Evolutionary conservation across 2,888 invertebrate species (phyloP).

Genomic region (Cheilosia vernalis): DNA sequence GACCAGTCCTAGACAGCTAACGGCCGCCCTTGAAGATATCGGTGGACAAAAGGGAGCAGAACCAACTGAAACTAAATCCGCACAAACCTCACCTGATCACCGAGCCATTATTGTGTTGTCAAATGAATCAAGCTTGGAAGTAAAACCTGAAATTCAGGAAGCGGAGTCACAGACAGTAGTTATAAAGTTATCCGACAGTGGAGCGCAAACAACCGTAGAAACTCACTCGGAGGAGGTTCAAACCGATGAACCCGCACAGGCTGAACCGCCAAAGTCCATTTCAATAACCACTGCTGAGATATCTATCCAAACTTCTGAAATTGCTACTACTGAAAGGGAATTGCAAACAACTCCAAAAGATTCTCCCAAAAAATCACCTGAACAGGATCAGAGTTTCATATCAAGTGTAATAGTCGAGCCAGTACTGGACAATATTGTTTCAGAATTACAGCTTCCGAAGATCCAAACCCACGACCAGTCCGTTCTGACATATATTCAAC

Average conservation of each 20-base stretch:
- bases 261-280: not conserved
- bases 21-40: conserved; percentile 6
- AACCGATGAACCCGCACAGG: conserved; percentile 72
- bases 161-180: conserved; percentile 81
- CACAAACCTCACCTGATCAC: conserved; percentile 84
- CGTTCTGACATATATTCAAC: conserved; percentile 79
- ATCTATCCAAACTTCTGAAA: conserved; percentile 79
- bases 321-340: conserved; percentile 80
- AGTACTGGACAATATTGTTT: conserved; percentile 81
- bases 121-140: conserved; percentile 80
- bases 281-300: conserved; percentile 79
- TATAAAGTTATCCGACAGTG: conserved; percentile 81
- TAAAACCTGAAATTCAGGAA: conserved; percentile 79
- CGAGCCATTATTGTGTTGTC: conserved; percentile 78
- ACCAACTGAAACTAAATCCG: conserved; percentile 84
- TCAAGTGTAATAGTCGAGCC: conserved; percentile 81
- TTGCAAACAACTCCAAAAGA: conserved; percentile 81
- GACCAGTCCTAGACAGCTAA: conserved; percentile 84
- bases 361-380: conserved; percentile 73
- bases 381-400: conserved; percentile 73
- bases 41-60: conserved; percentile 78
- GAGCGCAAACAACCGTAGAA: conserved; percentile 80
- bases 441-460: conserved; percentile 77
- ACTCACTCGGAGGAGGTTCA: conserved; percentile 78
- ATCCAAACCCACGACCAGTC: conserved; percentile 77